Base-by-base conservation (phyloP, 2,888 invertebrate species). In the Hypselothyrea guttata region DNA sequence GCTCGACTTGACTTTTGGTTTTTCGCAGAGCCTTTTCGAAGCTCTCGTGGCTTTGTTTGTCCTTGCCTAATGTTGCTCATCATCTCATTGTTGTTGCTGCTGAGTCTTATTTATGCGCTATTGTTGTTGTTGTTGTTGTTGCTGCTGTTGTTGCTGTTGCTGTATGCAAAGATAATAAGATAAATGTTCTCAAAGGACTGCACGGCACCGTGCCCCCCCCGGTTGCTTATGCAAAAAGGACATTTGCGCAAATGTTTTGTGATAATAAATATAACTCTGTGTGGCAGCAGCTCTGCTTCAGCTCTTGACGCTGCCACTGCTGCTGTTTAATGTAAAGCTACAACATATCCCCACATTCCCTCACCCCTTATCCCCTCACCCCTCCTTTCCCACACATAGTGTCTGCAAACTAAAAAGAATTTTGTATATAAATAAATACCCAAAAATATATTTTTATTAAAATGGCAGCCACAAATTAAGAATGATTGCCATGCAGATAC, bases 131-230 rank as follows among this genome's bases (percentile, higher is more conserved):
- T 60, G 60, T 31, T 62, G 42, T 15, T 45, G n/a, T n/a, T n/a
- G n/a, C n/a, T n/a, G n/a, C n/a, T n/a, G n/a, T n/a, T n/a, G 51
- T 48, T 46, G 62, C 40, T 61, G 56, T 48, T 60, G 75, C 65
- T 82, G 70, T 74, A 71, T 81, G 77, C 75, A 84, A 83, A 84
- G 75, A 84, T 84, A 84, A 84, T 86, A 84, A 84, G 84, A 84
- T 84, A 84, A 84, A 84, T 84, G 84, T 84, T 78, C 86, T 84
- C 84, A 72, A 84, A 84, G 84, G 86, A 84, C 86, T 73, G 81
- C 75, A 79, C 77, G 73, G 79, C 83, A 79, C 52, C 64, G 58
- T 58, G 54, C 62, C 33, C 56, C n/a, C n/a, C 71, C 62, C 65
- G 81, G 84, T 81, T 84, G 78, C 79, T 84, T 84, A 74, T 84